Evolutionary conservation across 92 coral and sea anemone species (phyloP).

Genomic region (Pocillopora grandis): DNA sequence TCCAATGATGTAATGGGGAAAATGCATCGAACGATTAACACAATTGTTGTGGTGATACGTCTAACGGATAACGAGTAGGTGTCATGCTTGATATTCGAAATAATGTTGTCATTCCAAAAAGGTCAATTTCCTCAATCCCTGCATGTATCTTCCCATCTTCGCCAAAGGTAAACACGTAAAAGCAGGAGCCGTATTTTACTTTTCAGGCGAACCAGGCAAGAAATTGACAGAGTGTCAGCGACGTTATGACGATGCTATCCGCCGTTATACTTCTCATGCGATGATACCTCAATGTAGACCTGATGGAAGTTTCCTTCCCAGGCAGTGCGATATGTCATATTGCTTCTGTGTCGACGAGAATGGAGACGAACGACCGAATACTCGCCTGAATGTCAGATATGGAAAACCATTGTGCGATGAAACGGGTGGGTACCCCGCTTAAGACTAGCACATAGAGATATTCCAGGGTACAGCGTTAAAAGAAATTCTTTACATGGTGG

Average conservation of each 20-base stretch:
- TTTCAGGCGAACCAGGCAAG: slow-evolving; percentile 21
- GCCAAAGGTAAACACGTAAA: too few species aligned
- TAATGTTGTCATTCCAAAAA: neutral
- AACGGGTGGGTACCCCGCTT: slow-evolving; percentile 4
- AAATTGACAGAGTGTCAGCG: slow-evolving; percentile 44
- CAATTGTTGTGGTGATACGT: too few species aligned
- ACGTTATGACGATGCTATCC: slow-evolving; percentile 39
- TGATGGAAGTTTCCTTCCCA: slow-evolving; percentile 55
- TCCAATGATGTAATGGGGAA: too few species aligned
- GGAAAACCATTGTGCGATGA: slow-evolving; percentile 35
- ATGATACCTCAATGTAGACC: slow-evolving; percentile 61
- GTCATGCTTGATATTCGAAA: neutral
- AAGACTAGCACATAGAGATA: neutral
- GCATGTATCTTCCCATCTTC: too few species aligned
- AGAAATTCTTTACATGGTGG: neutral
- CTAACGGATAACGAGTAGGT: neutral
- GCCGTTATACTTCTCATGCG: slow-evolving; percentile 28
- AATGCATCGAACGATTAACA: too few species aligned
- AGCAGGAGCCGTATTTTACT: too few species aligned
- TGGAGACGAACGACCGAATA: slow-evolving; percentile 59
- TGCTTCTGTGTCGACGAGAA: slow-evolving; percentile 74
- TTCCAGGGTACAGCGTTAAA: neutral
- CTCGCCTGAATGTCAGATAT: slow-evolving; percentile 41
- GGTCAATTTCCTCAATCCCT: too few species aligned
- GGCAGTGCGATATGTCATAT: slow-evolving; percentile 66